Conservation (phyloP, 2,113 vertebrate species). For the Ammodytes marinus region DNA sequence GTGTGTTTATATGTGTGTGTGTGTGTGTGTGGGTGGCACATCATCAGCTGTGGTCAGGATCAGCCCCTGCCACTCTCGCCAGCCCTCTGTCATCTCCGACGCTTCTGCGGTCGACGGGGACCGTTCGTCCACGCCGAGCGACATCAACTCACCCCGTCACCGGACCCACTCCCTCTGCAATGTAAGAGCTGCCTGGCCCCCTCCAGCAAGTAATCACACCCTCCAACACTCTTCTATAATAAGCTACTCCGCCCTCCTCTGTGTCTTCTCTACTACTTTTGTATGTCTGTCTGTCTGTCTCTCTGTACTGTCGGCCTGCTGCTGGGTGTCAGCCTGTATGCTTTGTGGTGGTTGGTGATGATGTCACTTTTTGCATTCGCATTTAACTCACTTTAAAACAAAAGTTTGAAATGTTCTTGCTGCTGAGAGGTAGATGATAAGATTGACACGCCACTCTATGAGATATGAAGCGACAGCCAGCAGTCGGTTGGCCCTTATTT, state of each 20-base stretch:
- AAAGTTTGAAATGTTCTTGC: constrained; percentile 11
- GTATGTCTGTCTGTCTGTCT: constrained; percentile 51
- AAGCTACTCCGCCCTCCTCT: not conserved
- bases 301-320: constrained; percentile 58
- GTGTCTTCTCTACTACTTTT: constrained; percentile 40
- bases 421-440: not conserved
- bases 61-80: constrained; percentile 97
- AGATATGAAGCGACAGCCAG: not conserved
- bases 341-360: constrained; percentile 43
- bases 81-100: constrained; percentile 96
- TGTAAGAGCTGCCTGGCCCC: constrained; percentile 87
- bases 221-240: constrained; percentile 34
- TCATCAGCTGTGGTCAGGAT: constrained; percentile 78
- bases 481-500: not conserved
- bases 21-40: constrained; percentile 27
- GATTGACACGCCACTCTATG: not conserved
- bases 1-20: constrained; percentile 39
- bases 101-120: constrained; percentile 93
- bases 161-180: constrained; percentile 99
- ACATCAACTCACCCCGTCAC: constrained; percentile 98
- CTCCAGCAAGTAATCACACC: constrained; percentile 68
- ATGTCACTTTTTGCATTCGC: constrained; percentile 25
- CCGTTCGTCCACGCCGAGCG: constrained; percentile 94
- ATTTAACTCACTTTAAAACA: constrained; percentile 7
- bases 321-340: constrained; percentile 60